phyloP scores from a whole-genome alignment of 1,140 invertebrate species.

The Euwallacea fornicatus region DNA sequence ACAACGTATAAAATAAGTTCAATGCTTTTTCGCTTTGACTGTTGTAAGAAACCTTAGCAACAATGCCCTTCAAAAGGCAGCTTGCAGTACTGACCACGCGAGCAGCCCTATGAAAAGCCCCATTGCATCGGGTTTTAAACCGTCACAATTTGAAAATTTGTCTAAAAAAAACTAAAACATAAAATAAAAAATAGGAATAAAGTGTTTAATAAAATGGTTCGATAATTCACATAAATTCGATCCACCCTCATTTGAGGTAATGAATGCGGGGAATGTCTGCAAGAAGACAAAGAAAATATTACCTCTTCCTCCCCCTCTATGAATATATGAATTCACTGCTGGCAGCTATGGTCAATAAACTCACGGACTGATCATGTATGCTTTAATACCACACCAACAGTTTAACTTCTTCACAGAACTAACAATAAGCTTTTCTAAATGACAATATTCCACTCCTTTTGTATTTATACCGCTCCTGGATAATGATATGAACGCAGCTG shows the following conservation, averaged over 20 bases:
- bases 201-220: not conserved
- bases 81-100: conserved; percentile 43
- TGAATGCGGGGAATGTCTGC: not conserved
- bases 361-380: not conserved
- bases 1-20: no score
- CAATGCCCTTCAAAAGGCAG: conserved; percentile 47
- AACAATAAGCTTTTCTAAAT: not conserved
- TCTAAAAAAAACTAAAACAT: not conserved
- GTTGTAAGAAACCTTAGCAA: conserved; percentile 18
- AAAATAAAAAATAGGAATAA: not conserved
- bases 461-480: conserved; percentile 15
- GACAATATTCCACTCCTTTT: conserved; percentile 4
- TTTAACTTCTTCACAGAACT: not conserved
- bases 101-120: conserved; percentile 48
- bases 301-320: no score
- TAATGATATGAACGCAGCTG: conserved; percentile 25
- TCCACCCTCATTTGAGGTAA: no score
- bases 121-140: conserved; percentile 35
- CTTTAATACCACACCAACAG: not conserved
- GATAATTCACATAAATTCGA: not conserved
- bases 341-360: no score
- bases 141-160: not conserved
- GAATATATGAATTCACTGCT: no score
- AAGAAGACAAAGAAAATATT: not conserved
- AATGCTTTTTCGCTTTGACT: not conserved